Base-by-base conservation (phyloP, 2,888 invertebrate genomes). In the Sipha maydis region DNA sequence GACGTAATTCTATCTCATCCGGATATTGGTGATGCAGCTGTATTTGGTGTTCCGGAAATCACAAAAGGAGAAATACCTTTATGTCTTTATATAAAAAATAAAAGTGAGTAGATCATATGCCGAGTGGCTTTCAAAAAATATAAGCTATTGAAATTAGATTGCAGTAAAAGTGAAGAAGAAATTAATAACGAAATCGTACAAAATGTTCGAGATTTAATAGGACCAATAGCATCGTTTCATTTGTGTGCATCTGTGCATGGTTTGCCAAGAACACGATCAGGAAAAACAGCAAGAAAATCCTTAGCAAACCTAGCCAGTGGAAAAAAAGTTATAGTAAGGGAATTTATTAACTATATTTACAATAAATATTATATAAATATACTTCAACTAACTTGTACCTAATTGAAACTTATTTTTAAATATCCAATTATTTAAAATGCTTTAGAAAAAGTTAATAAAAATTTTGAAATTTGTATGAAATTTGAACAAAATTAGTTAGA, bases 1-100 rank as follows among this genome's bases (percentile, higher is more conserved):
- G 97, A 98, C 92, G 97, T 97, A 0, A 95, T 97, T 21, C 92
- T 98, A 75, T 94, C 96, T n/a, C 97, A 97, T 93, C 95, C 95
- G 0, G 95, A 96, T 90, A 94, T 98, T 0, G 95, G 95, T 0
- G 98, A 98, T 91, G 96, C 96, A 0, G 96, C 97, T 0, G 98
- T 98, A 0, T 95, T 98, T 21, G 98, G 97, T 0, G 96, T 97
- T 0, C 97, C 97, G 0, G 98, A 98, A 91, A 92, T 94, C 0
- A 96, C 97, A 0, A 98, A 98, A 91, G 98, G 97, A 31, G 96
- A 98, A 91, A 95, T 98, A 31, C 98, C 98, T 0, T 92, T 98
- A 3, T 98, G 97, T 90, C 93, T 98, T 0, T 97, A 96, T 91
- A 96, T 98, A 3, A 94, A 95, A 91, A 95, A 94, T 91, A 94